Base-by-base conservation (phyloP, 2,888 invertebrate species). In the Anorthoa munda region DNA sequence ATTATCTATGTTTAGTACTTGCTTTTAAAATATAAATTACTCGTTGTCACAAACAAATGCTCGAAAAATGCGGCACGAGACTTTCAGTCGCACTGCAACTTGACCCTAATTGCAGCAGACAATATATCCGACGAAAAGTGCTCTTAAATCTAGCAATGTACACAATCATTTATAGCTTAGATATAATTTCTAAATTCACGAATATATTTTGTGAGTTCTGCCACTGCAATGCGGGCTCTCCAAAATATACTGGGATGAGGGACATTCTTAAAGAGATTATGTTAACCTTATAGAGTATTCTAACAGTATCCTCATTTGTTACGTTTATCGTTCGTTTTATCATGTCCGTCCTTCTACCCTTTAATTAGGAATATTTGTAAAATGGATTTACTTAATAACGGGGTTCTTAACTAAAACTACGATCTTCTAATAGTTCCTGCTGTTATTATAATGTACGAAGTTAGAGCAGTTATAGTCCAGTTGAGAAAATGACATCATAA, bases 181-280 rank as follows among this genome's bases (percentile, higher is more conserved):
- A 56, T 17, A 46, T 12, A 1, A 68, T 69, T 75, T 76, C 53
- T 58, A 69, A 61, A 26, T 46, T 51, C 21, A 50, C 4, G 39
- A 50, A 53, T 18, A 39, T 59, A 39, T 67, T 60, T 68, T 59
- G 45, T 45, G 21, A 58, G 66, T 72, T 60, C 69, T 51, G 31
- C 66, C 65, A 72, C 82, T 73, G 82, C 81, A 80, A 77, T 81
- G 77, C 81, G 82, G 68, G 73, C 17, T 18, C 48, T 45, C 72
- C 26, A n/a, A 74, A 74, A 68, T 59, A 55, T 48, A 56, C 46
- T 31, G 59, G 53, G 21, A 50, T 50, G 70, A 45, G 53, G 39
- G 67, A 48, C 66, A 64, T 69, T 79, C 61, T 67, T 64, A 72
- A 51, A 76, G 58, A 82, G 73, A 80, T 83, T 80, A 77, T 73